Evolutionary conservation across 2,888 invertebrate species (phyloP).

Genomic region (Octodonta nipae): DNA sequence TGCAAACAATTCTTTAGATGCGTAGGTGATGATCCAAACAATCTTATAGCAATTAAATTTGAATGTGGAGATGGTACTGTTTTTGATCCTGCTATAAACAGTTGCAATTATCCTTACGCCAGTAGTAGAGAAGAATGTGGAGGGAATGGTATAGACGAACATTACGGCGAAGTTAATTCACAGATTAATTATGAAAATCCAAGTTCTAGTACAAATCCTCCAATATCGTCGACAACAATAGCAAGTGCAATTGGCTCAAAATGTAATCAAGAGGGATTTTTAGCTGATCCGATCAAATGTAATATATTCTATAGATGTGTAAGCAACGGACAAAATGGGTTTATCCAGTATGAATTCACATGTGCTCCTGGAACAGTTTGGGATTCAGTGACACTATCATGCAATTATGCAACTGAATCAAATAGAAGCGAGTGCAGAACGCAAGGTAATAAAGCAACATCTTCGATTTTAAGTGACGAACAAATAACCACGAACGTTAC

Average conservation of each 20-base stretch:
- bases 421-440: conserved; percentile 26
- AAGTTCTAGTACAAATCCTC: conserved; percentile 9
- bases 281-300: conserved; percentile 59
- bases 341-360: conserved; percentile 53
- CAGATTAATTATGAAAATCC: conserved; percentile 11
- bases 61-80: conserved; percentile 64
- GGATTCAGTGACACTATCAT: conserved; percentile 53
- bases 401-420: conserved; percentile 57
- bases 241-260: conserved; percentile 14
- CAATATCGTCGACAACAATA: conserved; percentile 9
- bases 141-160: conserved; percentile 39
- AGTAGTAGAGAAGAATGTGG: conserved; percentile 57
- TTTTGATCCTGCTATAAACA: conserved; percentile 51
- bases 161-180: conserved; percentile 11
- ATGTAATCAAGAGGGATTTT: conserved; percentile 56
- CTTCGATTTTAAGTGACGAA: neutral
- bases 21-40: conserved; percentile 44
- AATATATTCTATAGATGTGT: conserved; percentile 64
- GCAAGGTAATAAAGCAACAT: conserved; percentile 9
- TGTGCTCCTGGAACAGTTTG: conserved; percentile 69
- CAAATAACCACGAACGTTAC: conserved; percentile 9
- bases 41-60: conserved; percentile 48
- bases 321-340: conserved; percentile 44
- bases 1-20: conserved; percentile 59
- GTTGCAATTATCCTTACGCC: conserved; percentile 57